A percentile compares a stretch with the other conserved stretches of the same genome.
These are phyloP conservation scores for Oligia fasciuncula DNA, from an alignment of 2,888 invertebrate genomes.

Conservation along the genomic window DNA sequence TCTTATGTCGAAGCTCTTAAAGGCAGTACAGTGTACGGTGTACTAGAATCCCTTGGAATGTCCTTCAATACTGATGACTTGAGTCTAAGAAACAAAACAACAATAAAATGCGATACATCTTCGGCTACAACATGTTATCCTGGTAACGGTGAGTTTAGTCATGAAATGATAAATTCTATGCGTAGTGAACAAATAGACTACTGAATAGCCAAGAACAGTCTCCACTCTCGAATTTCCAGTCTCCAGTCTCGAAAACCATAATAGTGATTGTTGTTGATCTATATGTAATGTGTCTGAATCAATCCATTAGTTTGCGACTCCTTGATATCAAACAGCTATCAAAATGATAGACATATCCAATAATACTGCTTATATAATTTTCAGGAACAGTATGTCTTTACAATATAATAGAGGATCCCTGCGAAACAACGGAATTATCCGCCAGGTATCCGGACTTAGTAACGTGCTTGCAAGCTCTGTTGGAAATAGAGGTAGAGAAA, in stretches of 20 bases:
- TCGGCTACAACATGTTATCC: conserved; percentile 73
- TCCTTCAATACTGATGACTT: conserved; percentile 66
- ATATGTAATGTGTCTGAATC: background rate
- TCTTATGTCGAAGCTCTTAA: conserved; percentile 74
- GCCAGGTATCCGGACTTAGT: conserved; percentile 72
- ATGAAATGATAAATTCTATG: background rate
- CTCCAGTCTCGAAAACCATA: background rate
- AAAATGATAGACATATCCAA: background rate
- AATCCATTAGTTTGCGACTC: background rate
- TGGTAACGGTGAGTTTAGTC: conserved; percentile 71
- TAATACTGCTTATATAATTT: conserved; percentile 59
- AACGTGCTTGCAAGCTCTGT: conserved; percentile 63
- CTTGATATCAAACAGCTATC: background rate
- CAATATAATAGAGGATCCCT: conserved; percentile 82
- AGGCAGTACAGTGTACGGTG: conserved; percentile 72
- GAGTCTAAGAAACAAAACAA: conserved; percentile 70
- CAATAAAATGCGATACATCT: conserved; percentile 70
- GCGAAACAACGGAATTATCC: conserved; percentile 79
- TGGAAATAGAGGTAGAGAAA: conserved; percentile 73
- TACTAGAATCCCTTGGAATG: conserved; percentile 71
- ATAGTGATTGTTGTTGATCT: background rate
- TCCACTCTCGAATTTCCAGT: background rate
- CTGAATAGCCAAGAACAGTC: background rate
- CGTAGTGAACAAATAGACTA: background rate
- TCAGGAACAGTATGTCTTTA: conserved; percentile 78